These are phyloP conservation scores for Thereva nobilitata DNA, from an alignment of 2,888 invertebrate species.

Conservation along the genomic window DNA sequence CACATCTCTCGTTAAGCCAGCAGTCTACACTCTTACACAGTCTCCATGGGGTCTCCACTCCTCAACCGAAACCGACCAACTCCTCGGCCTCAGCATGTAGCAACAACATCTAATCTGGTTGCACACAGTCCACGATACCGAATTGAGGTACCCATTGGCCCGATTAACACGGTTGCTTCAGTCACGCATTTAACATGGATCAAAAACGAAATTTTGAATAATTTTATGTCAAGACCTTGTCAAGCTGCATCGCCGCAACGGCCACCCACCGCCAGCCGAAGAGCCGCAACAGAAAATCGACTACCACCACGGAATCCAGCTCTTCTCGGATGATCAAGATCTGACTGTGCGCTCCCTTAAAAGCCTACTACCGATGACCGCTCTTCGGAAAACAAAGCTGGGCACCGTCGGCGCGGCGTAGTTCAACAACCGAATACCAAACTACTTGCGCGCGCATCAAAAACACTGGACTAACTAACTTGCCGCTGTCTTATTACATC, in stretches of 20 bases:
- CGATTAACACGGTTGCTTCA: slow-evolving; percentile 33
- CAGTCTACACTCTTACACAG: slow-evolving; percentile 23
- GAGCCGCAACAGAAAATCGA: slow-evolving; percentile 10
- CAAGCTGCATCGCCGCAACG: slow-evolving; percentile 18
- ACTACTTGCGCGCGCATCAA: slow-evolving; percentile 4
- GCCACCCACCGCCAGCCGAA: slow-evolving; percentile 33
- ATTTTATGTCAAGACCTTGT: slow-evolving; percentile 41
- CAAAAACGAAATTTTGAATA: slow-evolving; percentile 38
- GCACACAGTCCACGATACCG: neutral
- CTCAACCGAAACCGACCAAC: neutral
- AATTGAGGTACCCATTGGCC: slow-evolving; percentile 9
- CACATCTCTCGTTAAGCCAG: slow-evolving; percentile 3
- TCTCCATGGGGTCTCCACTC: neutral
- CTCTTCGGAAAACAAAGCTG: slow-evolving; percentile 6
- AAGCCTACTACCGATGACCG: slow-evolving; percentile 6
- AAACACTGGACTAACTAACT: slow-evolving; percentile 27
- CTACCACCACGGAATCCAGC: neutral
- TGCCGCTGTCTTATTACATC: slow-evolving; percentile 29
- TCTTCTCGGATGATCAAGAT: slow-evolving; percentile 20
- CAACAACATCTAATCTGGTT: neutral
- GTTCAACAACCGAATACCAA: slow-evolving; percentile 27
- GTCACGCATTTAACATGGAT: slow-evolving; percentile 21
- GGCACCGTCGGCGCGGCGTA: neutral
- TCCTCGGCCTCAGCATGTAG: neutral
- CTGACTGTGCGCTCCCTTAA: neutral